Base-by-base conservation (phyloP, 1,140 invertebrate species). In the Drosophila tristis region DNA sequence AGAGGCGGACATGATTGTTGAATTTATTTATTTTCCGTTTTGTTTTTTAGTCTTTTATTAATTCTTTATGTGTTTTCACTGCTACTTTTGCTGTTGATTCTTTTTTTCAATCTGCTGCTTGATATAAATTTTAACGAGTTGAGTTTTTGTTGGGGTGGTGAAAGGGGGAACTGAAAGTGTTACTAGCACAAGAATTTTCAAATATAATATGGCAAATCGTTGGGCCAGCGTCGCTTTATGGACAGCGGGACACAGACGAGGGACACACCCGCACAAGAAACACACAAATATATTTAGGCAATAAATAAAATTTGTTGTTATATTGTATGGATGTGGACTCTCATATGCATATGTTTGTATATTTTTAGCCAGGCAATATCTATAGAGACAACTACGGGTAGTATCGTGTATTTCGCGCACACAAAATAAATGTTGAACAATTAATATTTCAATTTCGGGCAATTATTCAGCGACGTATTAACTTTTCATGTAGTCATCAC, bases 221-320 rank as follows among this genome's bases (percentile, higher is more conserved):
- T 86, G 78, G 57, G 60, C 65, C 66, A 66, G 54, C 62, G 39
- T 66, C 31, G 31, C 56, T 67, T 67, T 75, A 75, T 75, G 72
- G 35, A 20, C 20, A 20, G 20, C 20, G 20, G 20, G 20, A 71
- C 66, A 61, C 31, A 64, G 49, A 42, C 50, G 80, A 29, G 15
- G 62, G 47, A 76, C 48, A 43, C 47, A 20, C 48, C n/a, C 26
- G 47, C 48, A 70, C 44, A 70, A 56, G 23, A 57, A 44, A 78
- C 16, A 74, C 61, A 44, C 64, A 70, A 25, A 63, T 81, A 61
- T 78, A 64, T 87, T 71, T 87, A 65, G 66, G 84, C 84, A 87
- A 87, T 87, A 87, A 87, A 87, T 87, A 89, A 87, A 87, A 89
- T 68, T 87, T 87, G 82, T 89, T 87, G 82, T 87, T 87, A 82